These are phyloP conservation scores for Xenops minutus DNA, from an alignment of 2,797 vertebrate genomes.

Conservation along the genomic window DNA sequence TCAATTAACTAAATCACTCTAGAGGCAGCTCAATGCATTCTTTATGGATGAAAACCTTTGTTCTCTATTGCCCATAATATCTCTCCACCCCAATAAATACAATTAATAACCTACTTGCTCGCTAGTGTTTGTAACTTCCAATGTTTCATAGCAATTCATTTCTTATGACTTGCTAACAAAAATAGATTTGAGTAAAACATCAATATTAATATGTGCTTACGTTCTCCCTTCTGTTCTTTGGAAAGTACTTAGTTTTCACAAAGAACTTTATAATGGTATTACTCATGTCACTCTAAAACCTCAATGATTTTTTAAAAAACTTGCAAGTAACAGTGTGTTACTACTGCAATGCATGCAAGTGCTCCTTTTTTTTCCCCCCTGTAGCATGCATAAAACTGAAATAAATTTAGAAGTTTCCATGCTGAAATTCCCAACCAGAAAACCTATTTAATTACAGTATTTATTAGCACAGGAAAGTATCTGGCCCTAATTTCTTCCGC, in stretches of 20 bases:
- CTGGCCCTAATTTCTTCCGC: constrained; percentile 1
- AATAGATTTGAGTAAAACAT: constrained; percentile 55
- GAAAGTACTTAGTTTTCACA: constrained; percentile 41
- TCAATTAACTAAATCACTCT: constrained; percentile 75
- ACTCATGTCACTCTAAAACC: neutral
- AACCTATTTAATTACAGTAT: neutral
- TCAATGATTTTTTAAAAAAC: neutral
- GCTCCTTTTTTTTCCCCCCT: neutral
- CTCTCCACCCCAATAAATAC: constrained; percentile 56
- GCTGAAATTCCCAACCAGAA: neutral
- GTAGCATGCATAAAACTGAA: neutral
- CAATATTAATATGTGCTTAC: constrained; percentile 56
- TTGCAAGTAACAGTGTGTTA: neutral
- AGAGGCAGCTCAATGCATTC: constrained; percentile 48
- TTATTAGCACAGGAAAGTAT: constrained; percentile 32
- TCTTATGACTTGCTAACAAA: constrained; percentile 56
- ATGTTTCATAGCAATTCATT: constrained; percentile 37
- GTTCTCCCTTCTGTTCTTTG: constrained; percentile 5
- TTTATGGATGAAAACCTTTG: constrained; percentile 69
- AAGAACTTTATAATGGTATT: constrained; percentile 38
- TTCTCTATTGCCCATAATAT: constrained; percentile 57
- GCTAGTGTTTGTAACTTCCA: constrained; percentile 38
- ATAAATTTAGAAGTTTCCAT: neutral
- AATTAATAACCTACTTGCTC: constrained; percentile 63
- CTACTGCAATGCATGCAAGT: neutral